phyloP scores from a whole-genome alignment of 2,113 vertebrate genomes.

The Aphyosemion australe region DNA sequence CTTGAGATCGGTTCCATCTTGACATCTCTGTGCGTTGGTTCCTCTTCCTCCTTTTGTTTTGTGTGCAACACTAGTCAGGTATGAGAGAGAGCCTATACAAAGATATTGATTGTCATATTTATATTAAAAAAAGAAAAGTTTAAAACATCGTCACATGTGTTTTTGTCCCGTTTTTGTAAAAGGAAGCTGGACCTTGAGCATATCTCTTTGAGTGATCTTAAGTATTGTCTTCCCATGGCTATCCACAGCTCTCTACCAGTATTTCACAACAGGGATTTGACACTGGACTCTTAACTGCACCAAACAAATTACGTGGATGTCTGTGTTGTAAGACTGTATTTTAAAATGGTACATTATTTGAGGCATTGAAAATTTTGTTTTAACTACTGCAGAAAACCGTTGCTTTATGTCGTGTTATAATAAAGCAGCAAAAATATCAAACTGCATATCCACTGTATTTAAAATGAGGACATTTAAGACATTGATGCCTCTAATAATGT shows the following conservation, averaged over 20 bases:
- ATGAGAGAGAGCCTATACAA: slow-evolving; percentile 51
- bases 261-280: slow-evolving; percentile 63
- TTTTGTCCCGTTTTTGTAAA: slow-evolving; percentile 63
- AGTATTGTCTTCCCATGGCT: slow-evolving; percentile 48
- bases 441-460: slow-evolving; percentile 49
- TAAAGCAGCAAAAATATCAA: slow-evolving; percentile 38
- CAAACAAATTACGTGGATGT: slow-evolving; percentile 63
- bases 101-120: slow-evolving; percentile 70
- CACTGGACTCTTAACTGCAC: slow-evolving; percentile 67
- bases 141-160: slow-evolving; percentile 46
- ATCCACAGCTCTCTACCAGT: slow-evolving; percentile 29
- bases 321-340: slow-evolving; percentile 56
- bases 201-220: slow-evolving; percentile 26
- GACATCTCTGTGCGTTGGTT: slow-evolving; percentile 28
- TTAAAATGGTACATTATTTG: slow-evolving; percentile 55
- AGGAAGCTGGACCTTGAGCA: slow-evolving; percentile 43
- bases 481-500: slow-evolving; percentile 69
- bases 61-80: slow-evolving; percentile 55
- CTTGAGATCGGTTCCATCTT: neutral
- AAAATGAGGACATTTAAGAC: slow-evolving; percentile 55
- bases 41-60: slow-evolving; percentile 27
- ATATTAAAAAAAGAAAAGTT: slow-evolving; percentile 55
- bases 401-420: slow-evolving; percentile 62
- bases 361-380: slow-evolving; percentile 56
- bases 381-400: slow-evolving; percentile 57